Percentiles rank a stretch among this genome's conserved stretches.
phyloP scores from a whole-genome alignment of 2,113 vertebrate species.

The Psittacula cyanocephala region DNA sequence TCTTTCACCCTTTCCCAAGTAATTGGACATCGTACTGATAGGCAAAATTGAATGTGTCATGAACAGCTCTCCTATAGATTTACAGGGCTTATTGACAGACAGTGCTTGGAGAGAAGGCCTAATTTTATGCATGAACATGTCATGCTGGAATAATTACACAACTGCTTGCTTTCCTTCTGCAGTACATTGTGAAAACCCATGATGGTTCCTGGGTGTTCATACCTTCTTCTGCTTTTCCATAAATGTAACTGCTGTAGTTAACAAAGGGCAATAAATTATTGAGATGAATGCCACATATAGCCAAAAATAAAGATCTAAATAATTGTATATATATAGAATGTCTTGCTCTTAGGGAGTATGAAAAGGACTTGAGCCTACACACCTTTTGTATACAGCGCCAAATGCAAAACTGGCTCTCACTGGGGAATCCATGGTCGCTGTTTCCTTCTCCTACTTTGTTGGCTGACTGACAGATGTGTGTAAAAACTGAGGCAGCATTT shows the following conservation, averaged over 20 bases:
- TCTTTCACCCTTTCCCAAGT: conserved; percentile 76
- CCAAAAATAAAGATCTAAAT: background rate
- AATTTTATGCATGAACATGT: conserved; percentile 68
- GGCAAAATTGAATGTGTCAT: conserved; percentile 69
- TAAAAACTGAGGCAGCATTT: background rate
- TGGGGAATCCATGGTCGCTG: background rate
- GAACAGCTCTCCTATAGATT: conserved; percentile 41
- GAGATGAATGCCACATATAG: background rate
- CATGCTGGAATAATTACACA: conserved; percentile 67
- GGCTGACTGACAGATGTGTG: background rate
- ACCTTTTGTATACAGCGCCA: background rate
- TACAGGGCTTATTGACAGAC: conserved; percentile 64
- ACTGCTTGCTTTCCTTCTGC: conserved; percentile 55
- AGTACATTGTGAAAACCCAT: conserved; percentile 9
- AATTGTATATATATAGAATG: background rate
- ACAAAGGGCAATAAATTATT: background rate
- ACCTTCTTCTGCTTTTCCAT: conserved; percentile 39
- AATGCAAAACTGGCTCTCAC: background rate
- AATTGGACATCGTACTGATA: conserved; percentile 76
- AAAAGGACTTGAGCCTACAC: background rate
- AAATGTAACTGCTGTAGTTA: conserved; percentile 36
- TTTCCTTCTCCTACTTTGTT: background rate
- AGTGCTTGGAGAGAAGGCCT: conserved; percentile 64
- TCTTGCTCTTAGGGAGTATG: background rate
- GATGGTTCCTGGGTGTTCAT: conserved; percentile 3